Percentiles rank a stretch among this genome's conserved stretches.
phyloP scores from a whole-genome alignment of 2,888 invertebrate species.

The Mythimna albipuncta region DNA sequence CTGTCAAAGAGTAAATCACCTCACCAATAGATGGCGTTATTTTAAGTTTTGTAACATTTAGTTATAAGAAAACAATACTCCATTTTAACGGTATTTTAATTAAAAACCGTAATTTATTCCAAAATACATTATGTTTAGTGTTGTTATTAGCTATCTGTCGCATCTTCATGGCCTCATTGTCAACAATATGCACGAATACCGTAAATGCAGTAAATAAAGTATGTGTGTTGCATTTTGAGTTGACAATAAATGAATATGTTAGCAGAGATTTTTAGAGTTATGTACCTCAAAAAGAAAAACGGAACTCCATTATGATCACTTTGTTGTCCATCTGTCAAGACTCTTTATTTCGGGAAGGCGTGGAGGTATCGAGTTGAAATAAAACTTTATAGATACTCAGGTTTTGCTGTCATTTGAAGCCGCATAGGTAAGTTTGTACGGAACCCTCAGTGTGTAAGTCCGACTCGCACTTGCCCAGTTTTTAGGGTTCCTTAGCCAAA shows the following conservation, averaged over 20 bases:
- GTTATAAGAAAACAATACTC: not conserved
- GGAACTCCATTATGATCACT: too few species aligned
- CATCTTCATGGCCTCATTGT: conserved; percentile 23
- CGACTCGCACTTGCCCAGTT: too few species aligned
- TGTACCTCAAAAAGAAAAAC: too few species aligned
- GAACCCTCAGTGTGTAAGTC: too few species aligned
- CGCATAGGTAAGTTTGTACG: too few species aligned
- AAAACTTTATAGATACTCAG: too few species aligned
- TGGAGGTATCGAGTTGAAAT: too few species aligned
- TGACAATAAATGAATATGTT: too few species aligned
- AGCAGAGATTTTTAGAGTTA: not conserved
- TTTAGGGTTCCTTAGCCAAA: too few species aligned
- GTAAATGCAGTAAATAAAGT: not conserved
- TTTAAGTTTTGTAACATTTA: not conserved
- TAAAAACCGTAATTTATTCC: conserved; percentile 1
- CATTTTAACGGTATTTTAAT: conserved; percentile 31
- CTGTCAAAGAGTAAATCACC: not conserved
- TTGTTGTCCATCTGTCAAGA: too few species aligned
- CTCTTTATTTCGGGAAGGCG: too few species aligned
- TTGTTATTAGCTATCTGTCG: not conserved
- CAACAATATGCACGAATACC: not conserved
- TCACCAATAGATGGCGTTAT: conserved; percentile 41
- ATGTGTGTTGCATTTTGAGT: not conserved
- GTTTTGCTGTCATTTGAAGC: too few species aligned
- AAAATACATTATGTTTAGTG: conserved; percentile 10